These are phyloP conservation scores for Drosophila paramelanica DNA, from an alignment of 2,888 invertebrate genomes.

Conservation along the genomic window DNA sequence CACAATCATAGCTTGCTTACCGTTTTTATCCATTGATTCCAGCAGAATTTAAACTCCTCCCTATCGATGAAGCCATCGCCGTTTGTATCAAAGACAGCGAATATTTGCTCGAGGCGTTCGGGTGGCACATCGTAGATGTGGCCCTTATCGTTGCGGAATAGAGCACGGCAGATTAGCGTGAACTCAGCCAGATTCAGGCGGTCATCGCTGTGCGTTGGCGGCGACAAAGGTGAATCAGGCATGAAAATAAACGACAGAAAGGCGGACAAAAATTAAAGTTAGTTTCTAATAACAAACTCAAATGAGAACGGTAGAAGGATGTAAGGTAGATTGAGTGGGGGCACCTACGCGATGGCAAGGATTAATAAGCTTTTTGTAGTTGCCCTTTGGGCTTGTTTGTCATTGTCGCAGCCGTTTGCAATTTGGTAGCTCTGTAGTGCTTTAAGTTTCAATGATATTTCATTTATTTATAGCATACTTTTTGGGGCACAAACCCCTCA, in stretches of 20 bases:
- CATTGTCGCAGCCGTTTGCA: constrained; percentile 19
- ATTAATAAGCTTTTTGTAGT: constrained; percentile 19
- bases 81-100: constrained; percentile 92
- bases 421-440: constrained; percentile 9
- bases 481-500: constrained; percentile 17
- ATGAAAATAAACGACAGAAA: constrained; percentile 56
- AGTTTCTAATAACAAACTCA: constrained; percentile 52
- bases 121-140: constrained; percentile 92
- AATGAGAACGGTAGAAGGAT: constrained; percentile 2
- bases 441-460: constrained; percentile 52
- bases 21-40: constrained; percentile 96
- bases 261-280: constrained; percentile 54
- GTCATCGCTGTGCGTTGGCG: constrained; percentile 88
- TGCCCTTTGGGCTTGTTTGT: constrained; percentile 47
- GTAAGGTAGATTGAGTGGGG: constrained; percentile 1
- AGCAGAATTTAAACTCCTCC: constrained; percentile 93
- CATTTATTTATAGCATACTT: constrained; percentile 49
- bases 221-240: constrained; percentile 52
- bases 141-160: constrained; percentile 94
- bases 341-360: neutral
- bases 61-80: constrained; percentile 91
- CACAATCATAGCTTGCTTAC: constrained; percentile 84
- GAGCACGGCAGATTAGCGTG: constrained; percentile 91
- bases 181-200: constrained; percentile 91
- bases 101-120: constrained; percentile 90